phyloP scores from a whole-genome alignment of 1,140 invertebrate genomes.

The Drosophila albomicans region DNA sequence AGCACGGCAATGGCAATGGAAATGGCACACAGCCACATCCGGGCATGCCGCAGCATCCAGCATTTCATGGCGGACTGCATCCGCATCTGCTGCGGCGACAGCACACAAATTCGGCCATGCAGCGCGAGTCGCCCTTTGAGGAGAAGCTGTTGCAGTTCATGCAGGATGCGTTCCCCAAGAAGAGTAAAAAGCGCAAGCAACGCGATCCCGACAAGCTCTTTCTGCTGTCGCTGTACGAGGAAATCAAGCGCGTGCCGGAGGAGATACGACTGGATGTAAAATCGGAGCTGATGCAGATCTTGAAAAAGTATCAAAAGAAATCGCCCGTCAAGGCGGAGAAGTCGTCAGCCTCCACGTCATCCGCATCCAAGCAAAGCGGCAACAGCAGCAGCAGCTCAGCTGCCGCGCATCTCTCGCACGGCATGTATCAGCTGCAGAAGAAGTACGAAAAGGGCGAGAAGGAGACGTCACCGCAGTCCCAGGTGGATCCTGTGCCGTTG shows the following conservation, averaged over 20 bases:
- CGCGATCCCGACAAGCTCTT: constrained; percentile 81
- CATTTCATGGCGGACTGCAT: constrained; percentile 76
- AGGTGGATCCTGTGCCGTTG: constrained; percentile 72
- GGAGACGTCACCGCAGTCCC: constrained; percentile 75
- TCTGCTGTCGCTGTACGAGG: constrained; percentile 75
- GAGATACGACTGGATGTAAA: constrained; percentile 80
- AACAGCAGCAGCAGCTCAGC: constrained; percentile 58
- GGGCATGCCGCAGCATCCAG: constrained; percentile 72
- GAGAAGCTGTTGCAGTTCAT: constrained; percentile 81
- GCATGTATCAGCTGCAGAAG: constrained; percentile 82
- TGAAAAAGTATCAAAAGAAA: constrained; percentile 82
- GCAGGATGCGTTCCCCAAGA: constrained; percentile 84
- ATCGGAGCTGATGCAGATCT: constrained; percentile 80
- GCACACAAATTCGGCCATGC: constrained; percentile 47
- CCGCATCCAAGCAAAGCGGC: constrained; percentile 61
- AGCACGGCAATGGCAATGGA: constrained; percentile 55
- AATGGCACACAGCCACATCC: constrained; percentile 63
- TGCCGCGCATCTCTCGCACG: constrained; percentile 67
- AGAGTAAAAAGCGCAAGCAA: constrained; percentile 80
- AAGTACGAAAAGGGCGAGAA: constrained; percentile 82
- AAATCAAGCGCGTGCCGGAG: constrained; percentile 80
- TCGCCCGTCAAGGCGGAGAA: constrained; percentile 76
- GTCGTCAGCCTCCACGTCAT: constrained; percentile 58
- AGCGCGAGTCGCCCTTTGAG: constrained; percentile 74
- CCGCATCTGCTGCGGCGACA: constrained; percentile 76